Conservation (phyloP, 2,888 invertebrate species). For the Mimachlamys varia region DNA sequence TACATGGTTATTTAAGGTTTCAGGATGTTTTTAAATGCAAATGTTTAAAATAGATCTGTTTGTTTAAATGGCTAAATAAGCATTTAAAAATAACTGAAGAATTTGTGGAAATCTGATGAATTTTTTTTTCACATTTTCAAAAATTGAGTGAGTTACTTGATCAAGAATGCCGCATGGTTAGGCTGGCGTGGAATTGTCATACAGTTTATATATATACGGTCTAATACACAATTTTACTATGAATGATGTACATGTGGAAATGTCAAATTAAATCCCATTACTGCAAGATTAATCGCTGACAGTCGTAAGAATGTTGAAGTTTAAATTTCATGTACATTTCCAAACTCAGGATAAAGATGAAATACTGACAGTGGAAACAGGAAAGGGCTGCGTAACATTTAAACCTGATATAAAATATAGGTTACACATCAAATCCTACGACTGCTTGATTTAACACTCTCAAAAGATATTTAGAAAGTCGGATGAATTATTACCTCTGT, state of each 20-base stretch:
- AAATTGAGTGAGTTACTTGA: neutral
- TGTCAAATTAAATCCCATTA: neutral
- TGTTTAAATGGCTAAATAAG: neutral
- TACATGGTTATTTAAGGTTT: too few species aligned
- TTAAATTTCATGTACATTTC: neutral
- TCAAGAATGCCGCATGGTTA: neutral
- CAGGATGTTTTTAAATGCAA: neutral
- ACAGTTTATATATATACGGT: neutral
- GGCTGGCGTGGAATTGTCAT: neutral
- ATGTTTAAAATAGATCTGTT: neutral
- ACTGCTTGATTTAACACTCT: neutral
- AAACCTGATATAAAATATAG: too few species aligned
- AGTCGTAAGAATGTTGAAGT: neutral
- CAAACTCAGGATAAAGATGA: neutral
- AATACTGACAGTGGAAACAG: too few species aligned
- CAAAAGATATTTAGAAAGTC: neutral
- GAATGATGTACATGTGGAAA: neutral
- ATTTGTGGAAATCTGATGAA: neutral
- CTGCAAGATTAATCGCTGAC: neutral
- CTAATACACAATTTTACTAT: neutral
- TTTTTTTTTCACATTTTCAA: neutral
- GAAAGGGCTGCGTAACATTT: too few species aligned
- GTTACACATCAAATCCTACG: neutral
- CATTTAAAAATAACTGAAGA: neutral
- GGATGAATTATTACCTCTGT: neutral